Base-by-base conservation (phyloP, 1,140 invertebrate genomes). In the Eubasilissa regina region DNA sequence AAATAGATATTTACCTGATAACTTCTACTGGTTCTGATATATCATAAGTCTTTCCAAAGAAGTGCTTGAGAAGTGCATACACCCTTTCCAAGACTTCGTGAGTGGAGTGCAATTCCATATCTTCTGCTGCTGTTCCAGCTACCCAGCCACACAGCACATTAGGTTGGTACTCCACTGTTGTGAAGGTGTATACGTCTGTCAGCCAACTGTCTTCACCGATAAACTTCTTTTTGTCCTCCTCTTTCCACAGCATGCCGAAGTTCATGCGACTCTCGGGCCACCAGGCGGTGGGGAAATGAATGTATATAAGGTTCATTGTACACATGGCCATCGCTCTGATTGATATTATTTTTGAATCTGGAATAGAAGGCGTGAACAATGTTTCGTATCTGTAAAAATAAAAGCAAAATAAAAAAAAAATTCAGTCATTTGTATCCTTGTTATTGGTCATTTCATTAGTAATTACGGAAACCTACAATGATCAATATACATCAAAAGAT, bases 281-380 rank as follows among this genome's bases (percentile, higher is more conserved):
- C 90, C 94, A 95, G 25, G 88, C 88, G 55, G 88, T 84, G 0
- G 90, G 84, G 81, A 93, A 95, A 25, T 48, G 43, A 17, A 95
- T 83, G 82, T 94, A 95, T 68, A 97, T 92, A 87, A 96, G 96
- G 84, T 95, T 91, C 0, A 95, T 90, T 1, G 92, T 92, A 48
- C 94, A 94, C 80, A 94, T 90, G 12, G 91, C 91, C 0, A 96
- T 85, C n/a, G 90, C 90, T 84, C 92, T 87, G 19, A 94, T 94
- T 0, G 91, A 87, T 45, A 89, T 87, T 1, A 91, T 83, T 87
- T 94, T 95, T 9, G 90, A 84, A 15, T 84, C 70, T 0, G 93
- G 91, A 45, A 94, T 83, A 13, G 86, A 81, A 0, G 93, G 93
- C n/a, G 85, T 87, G 84, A 95, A 95, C 6, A 94, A 83, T 21